These are phyloP conservation scores for Perizoma affinitatum DNA, from an alignment of 2,888 invertebrate species.

Conservation along the genomic window DNA sequence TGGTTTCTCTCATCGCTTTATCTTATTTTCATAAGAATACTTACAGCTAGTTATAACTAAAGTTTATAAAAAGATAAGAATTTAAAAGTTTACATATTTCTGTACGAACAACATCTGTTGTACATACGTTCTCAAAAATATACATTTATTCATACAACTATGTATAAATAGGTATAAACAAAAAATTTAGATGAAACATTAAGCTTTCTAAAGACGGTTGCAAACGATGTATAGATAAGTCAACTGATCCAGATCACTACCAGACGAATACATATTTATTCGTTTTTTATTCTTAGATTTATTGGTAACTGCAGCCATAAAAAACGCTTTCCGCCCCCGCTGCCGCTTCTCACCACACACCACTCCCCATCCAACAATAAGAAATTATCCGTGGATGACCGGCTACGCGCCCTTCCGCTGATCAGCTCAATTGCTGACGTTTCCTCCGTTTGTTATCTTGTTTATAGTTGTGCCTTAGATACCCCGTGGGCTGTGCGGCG, in stretches of 20 bases:
- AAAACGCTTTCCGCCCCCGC: constrained; percentile 12
- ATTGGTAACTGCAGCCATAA: not conserved
- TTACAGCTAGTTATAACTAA: no score
- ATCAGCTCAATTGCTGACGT: constrained; percentile 35
- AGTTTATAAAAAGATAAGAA: no score
- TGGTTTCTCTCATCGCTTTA: no score
- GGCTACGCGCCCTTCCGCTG: constrained; percentile 65
- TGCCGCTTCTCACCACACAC: not conserved
- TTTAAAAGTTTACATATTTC: no score
- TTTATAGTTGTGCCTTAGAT: constrained; percentile 19
- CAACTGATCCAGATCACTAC: no score
- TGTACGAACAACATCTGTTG: not conserved
- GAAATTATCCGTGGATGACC: constrained; percentile 64
- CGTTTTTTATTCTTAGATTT: not conserved
- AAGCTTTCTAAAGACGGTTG: no score
- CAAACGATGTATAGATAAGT: no score
- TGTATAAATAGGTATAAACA: no score
- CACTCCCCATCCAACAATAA: constrained; percentile 59
- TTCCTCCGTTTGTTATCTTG: constrained; percentile 36
- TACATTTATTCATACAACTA: no score
- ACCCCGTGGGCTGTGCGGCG: not conserved
- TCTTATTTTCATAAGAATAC: no score
- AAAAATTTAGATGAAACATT: no score
- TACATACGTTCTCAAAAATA: not conserved
- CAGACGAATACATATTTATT: not conserved